These are phyloP conservation scores for Paguma larvata DNA, from an alignment of 2,797 vertebrate species.

Conservation along the genomic window DNA sequence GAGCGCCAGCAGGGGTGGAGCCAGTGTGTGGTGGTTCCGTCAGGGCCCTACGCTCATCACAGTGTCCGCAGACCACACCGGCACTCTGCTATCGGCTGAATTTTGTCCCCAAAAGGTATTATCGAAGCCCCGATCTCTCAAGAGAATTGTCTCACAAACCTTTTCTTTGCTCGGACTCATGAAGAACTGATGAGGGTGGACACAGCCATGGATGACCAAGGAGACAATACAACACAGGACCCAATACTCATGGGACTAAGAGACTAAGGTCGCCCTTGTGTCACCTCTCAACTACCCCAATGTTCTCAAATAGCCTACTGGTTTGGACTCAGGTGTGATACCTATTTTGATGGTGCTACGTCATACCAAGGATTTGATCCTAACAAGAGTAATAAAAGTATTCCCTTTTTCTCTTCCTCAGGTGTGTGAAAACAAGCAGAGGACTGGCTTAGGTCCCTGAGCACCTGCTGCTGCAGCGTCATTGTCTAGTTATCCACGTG, in stretches of 20 bases:
- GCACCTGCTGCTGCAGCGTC: accelerated
- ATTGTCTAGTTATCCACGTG: accelerated
- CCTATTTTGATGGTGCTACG: accelerated
- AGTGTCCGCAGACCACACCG: accelerated
- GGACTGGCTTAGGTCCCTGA: accelerated
- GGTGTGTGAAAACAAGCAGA: not conserved
- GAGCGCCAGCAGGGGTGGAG: accelerated
- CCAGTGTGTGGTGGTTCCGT: too few species aligned
- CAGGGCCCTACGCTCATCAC: accelerated
- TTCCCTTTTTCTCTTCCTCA: accelerated
- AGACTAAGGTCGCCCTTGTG: accelerated
- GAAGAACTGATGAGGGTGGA: accelerated
- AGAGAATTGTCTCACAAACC: not conserved
- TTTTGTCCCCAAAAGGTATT: too few species aligned
- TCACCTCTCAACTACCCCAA: accelerated
- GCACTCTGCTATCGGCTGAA: accelerated
- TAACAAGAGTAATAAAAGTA: not conserved
- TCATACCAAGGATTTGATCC: not conserved
- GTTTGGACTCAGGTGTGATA: accelerated
- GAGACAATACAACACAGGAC: not conserved
- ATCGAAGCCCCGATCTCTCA: not conserved
- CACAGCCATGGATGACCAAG: accelerated
- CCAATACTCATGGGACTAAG: accelerated
- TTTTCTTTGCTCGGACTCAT: not conserved
- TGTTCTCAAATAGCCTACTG: accelerated